phyloP scores from a whole-genome alignment of 2,797 vertebrate genomes.

The Coregonus sp. region DNA sequence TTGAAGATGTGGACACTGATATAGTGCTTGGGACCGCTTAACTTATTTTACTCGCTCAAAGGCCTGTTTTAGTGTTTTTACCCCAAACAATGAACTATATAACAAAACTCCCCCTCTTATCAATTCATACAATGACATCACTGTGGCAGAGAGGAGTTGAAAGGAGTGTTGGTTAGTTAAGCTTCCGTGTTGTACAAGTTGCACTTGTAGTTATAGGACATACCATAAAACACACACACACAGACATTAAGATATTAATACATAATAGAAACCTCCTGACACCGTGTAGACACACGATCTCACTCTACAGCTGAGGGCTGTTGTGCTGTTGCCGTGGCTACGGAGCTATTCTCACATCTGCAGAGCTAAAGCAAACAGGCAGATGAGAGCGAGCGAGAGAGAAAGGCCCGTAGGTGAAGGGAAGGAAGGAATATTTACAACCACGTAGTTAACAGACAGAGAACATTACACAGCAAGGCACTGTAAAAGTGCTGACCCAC shows the following conservation, averaged over 20 bases:
- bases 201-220: too few species aligned
- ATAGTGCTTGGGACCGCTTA: conserved; percentile 47
- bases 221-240: too few species aligned
- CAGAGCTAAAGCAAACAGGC: conserved; percentile 25
- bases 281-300: conserved; percentile 6
- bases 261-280: not conserved
- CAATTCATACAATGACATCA: conserved; percentile 39
- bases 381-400: conserved; percentile 4
- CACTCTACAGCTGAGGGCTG: conserved; percentile 22
- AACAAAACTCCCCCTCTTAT: conserved; percentile 48
- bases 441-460: conserved; percentile 31
- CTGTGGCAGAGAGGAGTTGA: conserved; percentile 30
- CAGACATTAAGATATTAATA: too few species aligned
- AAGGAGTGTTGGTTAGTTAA: conserved; percentile 42
- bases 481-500: conserved; percentile 27
- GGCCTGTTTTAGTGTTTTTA: conserved; percentile 49
- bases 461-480: conserved; percentile 14
- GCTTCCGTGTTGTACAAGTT: conserved; percentile 21
- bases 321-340: conserved; percentile 48
- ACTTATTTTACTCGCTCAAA: conserved; percentile 56
- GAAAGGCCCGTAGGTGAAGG: conserved; percentile 11
- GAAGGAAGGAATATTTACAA: conserved; percentile 36
- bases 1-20: conserved; percentile 53
- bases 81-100: conserved; percentile 27
- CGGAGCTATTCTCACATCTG: conserved; percentile 36